phyloP scores from a whole-genome alignment of 2,113 vertebrate species.

The Dermatemys mawii region DNA sequence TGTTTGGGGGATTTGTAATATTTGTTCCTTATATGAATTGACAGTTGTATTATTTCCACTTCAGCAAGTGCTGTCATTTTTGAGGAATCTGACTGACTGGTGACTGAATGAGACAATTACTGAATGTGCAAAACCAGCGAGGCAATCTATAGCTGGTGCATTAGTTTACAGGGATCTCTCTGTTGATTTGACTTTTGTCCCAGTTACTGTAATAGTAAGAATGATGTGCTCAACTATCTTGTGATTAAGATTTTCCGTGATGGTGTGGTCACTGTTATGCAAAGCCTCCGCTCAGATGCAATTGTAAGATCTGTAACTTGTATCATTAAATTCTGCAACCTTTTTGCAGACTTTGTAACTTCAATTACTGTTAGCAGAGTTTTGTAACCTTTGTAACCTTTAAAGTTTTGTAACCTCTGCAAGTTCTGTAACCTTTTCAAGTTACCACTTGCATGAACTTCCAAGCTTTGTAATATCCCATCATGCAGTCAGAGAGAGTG shows the following conservation, averaged over 20 bases:
- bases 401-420: too few species aligned
- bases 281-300: too few species aligned
- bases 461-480: too few species aligned
- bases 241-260: background rate
- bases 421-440: too few species aligned
- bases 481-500: too few species aligned
- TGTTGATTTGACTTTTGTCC: background rate
- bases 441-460: too few species aligned
- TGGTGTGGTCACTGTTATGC: too few species aligned
- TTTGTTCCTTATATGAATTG: fast-evolving
- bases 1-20: background rate
- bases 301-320: too few species aligned
- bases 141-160: background rate
- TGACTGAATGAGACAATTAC: background rate
- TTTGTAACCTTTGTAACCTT: too few species aligned
- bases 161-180: background rate
- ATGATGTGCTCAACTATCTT: background rate
- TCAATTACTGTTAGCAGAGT: too few species aligned
- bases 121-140: background rate
- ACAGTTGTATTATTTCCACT: fast-evolving
- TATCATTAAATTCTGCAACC: too few species aligned
- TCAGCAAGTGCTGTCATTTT: background rate
- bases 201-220: fast-evolving
- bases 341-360: too few species aligned
- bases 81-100: background rate